phyloP scores from a whole-genome alignment of 1,140 invertebrate species.

The Neodiprion pinetum region DNA sequence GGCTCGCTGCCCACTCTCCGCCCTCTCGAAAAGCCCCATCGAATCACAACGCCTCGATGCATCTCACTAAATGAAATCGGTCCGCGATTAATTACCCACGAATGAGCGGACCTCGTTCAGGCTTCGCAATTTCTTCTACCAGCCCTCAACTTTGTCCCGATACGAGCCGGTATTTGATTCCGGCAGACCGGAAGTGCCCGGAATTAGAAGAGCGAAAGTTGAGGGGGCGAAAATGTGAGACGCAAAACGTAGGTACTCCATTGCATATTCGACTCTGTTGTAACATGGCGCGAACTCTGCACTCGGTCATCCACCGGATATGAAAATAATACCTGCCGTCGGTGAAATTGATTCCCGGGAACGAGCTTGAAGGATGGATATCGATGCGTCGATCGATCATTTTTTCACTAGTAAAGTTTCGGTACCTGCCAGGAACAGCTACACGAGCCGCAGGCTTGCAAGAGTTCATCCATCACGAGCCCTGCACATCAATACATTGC shows the following conservation, averaged over 20 bases:
- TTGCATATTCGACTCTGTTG: too few relatives aligned
- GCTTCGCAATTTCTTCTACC: too few relatives aligned
- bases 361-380: neutral
- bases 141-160: too few relatives aligned
- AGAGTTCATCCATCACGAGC: conserved; percentile 12
- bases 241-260: too few relatives aligned
- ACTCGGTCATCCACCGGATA: too few relatives aligned
- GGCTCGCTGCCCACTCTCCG: neutral
- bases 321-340: too few relatives aligned
- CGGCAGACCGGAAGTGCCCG: too few relatives aligned
- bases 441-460: neutral
- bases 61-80: conserved; percentile 1
- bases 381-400: conserved; percentile 29
- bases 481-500: conserved; percentile 2
- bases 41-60: neutral
- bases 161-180: too few relatives aligned
- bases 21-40: neutral
- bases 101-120: neutral
- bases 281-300: too few relatives aligned
- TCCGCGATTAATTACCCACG: conserved; percentile 5
- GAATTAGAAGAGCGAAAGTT: too few relatives aligned
- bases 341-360: neutral
- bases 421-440: conserved; percentile 5
- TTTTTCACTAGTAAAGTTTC: conserved; percentile 28
- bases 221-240: too few relatives aligned